Evolutionary conservation across 2,797 vertebrate genomes (phyloP).

Genomic region (Malacoctenus gilli): DNA sequence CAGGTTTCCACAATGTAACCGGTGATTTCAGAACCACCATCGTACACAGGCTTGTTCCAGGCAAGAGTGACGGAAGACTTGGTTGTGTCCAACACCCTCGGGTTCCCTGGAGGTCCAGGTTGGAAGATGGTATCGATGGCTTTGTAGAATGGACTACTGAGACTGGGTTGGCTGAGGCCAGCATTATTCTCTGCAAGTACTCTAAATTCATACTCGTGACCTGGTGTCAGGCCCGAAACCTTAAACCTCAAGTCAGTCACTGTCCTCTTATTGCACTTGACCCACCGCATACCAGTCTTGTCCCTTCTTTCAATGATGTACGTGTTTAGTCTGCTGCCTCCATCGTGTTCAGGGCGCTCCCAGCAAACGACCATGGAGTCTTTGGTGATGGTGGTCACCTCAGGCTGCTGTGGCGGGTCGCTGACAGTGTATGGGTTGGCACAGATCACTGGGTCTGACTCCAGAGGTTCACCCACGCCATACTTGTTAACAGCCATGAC

Average conservation of each 20-base stretch:
- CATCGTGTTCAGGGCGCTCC: constrained; percentile 95
- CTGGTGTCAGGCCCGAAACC: constrained; percentile 91
- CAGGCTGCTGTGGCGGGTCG: constrained; percentile 91
- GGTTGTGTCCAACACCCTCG: constrained; percentile 93
- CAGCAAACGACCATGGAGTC: constrained; percentile 99
- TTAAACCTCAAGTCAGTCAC: constrained; percentile 95
- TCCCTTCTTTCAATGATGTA: constrained; percentile 96
- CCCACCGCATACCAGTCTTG: constrained; percentile 93
- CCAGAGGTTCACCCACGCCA: constrained; percentile 92
- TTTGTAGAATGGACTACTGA: constrained; percentile 93
- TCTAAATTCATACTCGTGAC: constrained; percentile 98
- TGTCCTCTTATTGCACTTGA: constrained; percentile 95
- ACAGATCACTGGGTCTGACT: constrained; percentile 91
- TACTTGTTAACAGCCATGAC: constrained; percentile 99
- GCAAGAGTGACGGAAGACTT: constrained; percentile 95
- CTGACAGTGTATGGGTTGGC: constrained; percentile 92
- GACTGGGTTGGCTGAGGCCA: constrained; percentile 92
- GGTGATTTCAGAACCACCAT: constrained; percentile 97
- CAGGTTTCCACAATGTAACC: constrained; percentile 97
- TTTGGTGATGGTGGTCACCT: constrained; percentile 94
- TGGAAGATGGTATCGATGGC: constrained; percentile 95
- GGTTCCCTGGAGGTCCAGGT: constrained; percentile 96
- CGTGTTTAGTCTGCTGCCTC: constrained; percentile 93
- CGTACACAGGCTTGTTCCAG: constrained; percentile 98
- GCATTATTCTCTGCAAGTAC: constrained; percentile 97